phyloP scores from a whole-genome alignment of 2,797 vertebrate species.

The Enoplosus armatus region DNA sequence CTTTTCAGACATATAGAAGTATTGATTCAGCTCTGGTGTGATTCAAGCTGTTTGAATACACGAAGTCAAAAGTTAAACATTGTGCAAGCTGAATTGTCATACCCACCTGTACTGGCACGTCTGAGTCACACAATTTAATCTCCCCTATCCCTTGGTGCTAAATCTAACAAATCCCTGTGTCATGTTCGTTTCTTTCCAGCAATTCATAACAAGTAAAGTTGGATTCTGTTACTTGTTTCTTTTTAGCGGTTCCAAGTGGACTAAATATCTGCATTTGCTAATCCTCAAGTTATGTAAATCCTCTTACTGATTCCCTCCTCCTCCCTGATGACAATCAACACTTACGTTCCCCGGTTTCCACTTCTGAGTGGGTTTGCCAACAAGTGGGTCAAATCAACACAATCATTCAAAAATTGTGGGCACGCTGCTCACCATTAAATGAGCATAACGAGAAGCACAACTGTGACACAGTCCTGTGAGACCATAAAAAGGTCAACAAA shows the following conservation, averaged over 20 bases:
- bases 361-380: conserved; percentile 24
- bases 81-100: not conserved
- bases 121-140: not conserved
- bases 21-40: not conserved
- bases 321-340: not conserved
- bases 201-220: not conserved
- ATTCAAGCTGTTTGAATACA: conserved; percentile 1
- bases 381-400: not conserved
- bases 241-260: not conserved
- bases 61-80: conserved; percentile 17
- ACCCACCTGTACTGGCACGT: not conserved
- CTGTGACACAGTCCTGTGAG: conserved; percentile 22
- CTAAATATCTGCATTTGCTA: conserved; percentile 7
- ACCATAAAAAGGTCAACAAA: conserved; percentile 20
- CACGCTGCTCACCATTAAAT: not conserved
- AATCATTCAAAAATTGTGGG: conserved; percentile 3
- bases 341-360: conserved; percentile 2
- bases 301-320: conserved; percentile 11
- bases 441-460: not conserved
- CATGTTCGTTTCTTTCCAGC: not conserved
- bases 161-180: not conserved
- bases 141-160: not conserved
- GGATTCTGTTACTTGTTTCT: not conserved
- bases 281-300: conserved; percentile 21
- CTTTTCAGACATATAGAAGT: not conserved